Conservation (phyloP, 2,797 vertebrate species). For the Nothura maculosa region DNA sequence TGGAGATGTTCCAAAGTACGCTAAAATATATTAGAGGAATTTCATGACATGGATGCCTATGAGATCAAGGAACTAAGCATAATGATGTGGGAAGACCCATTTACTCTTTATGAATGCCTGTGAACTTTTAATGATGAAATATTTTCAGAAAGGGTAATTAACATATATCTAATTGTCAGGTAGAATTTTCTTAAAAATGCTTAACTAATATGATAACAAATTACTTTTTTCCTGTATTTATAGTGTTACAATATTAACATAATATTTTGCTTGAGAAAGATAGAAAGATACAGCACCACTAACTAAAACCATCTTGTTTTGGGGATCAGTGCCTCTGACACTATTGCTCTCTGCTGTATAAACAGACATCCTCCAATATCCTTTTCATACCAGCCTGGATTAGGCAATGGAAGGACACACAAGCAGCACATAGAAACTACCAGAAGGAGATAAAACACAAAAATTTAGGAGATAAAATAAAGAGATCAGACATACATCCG, state of each 20-base stretch:
- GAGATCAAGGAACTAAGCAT: neutral
- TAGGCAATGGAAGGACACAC: neutral
- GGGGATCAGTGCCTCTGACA: neutral
- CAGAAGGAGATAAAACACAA: neutral
- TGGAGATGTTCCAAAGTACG: neutral
- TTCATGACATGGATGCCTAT: neutral
- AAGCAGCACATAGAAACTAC: neutral
- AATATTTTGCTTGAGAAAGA: neutral
- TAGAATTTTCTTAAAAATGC: neutral
- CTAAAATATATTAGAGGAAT: neutral
- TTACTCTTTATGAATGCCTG: neutral
- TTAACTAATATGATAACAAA: neutral
- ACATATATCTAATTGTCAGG: neutral
- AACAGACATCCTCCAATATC: neutral
- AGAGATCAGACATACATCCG: neutral
- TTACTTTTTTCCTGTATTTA: neutral
- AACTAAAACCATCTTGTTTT: neutral
- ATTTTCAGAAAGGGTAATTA: neutral
- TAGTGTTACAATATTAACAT: neutral
- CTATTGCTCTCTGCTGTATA: neutral
- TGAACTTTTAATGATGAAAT: neutral
- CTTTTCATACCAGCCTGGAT: neutral
- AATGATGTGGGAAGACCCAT: neutral
- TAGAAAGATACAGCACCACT: neutral
- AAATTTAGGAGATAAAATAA: neutral